phyloP scores from a whole-genome alignment of 35 echinoderm and acorn worm genomes.

The Heliocidaris erythrogramma region DNA sequence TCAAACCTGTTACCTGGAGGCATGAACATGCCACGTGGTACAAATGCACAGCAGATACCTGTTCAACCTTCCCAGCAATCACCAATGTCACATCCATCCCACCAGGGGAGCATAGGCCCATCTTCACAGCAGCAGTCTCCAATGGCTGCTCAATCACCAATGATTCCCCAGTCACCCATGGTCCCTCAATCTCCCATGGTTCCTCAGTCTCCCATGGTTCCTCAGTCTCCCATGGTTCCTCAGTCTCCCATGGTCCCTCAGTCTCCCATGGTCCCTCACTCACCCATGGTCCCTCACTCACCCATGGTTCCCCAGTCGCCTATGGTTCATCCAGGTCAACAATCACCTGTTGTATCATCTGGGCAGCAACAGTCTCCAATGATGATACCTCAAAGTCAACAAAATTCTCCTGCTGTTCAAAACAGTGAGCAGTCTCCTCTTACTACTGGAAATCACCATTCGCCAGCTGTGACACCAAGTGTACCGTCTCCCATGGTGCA shows the following conservation, averaged over 20 bases:
- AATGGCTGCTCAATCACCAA: slow-evolving; percentile 61
- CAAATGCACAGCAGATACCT: slow-evolving; percentile 25
- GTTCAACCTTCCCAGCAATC: slow-evolving; percentile 63
- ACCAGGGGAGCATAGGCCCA: background rate
- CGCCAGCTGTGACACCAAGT: slow-evolving; percentile 69
- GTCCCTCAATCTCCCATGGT: slow-evolving; percentile 67
- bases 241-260: slow-evolving; percentile 56
- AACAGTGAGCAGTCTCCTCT: slow-evolving; percentile 50
- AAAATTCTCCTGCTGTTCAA: slow-evolving; percentile 27
- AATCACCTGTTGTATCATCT: slow-evolving; percentile 57
- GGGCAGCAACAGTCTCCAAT: slow-evolving; percentile 49
- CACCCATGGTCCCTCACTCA: too few species aligned
- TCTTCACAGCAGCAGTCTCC: slow-evolving; percentile 67
- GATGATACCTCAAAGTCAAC: slow-evolving; percentile 2
- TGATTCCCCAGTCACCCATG: slow-evolving; percentile 71
- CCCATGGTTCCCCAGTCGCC: slow-evolving; percentile 52
- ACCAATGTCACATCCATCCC: slow-evolving; percentile 58
- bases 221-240: slow-evolving; percentile 64
- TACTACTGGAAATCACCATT: slow-evolving; percentile 48
- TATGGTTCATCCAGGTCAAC: slow-evolving; percentile 57
- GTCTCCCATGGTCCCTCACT: slow-evolving; percentile 67
- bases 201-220: slow-evolving; percentile 57
- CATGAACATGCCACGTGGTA: slow-evolving; percentile 4
- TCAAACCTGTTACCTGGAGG: slow-evolving; percentile 4
- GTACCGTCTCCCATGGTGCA: slow-evolving; percentile 72